A percentile compares a stretch with the other conserved stretches of the same genome.
phyloP scores from a whole-genome alignment of 2,113 vertebrate species.

The Holacanthus passer region DNA sequence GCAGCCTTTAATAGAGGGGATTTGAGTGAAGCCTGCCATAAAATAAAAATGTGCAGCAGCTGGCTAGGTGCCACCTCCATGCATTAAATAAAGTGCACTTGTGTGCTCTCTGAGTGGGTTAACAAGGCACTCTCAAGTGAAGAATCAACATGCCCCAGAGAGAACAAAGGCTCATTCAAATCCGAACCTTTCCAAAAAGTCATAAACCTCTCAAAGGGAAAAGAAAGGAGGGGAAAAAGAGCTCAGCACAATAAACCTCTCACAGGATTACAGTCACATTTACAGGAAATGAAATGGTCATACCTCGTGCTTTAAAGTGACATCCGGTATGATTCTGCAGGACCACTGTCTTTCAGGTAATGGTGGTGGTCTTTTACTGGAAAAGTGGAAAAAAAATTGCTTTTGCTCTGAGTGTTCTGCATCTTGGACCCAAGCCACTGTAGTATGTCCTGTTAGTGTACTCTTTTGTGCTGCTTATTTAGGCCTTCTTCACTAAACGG shows the following conservation, averaged over 20 bases:
- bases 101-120: slow-evolving; percentile 68
- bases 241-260: slow-evolving; percentile 13
- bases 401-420: neutral
- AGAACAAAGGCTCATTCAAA: slow-evolving; percentile 68
- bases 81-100: slow-evolving; percentile 82
- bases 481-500: neutral
- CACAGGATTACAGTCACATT: neutral
- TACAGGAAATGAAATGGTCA: slow-evolving; percentile 31
- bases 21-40: slow-evolving; percentile 66
- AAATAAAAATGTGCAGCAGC: slow-evolving; percentile 56
- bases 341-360: neutral
- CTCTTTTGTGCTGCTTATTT: neutral
- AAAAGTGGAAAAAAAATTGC: neutral
- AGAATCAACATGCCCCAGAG: slow-evolving; percentile 46
- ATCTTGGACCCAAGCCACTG: neutral
- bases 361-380: neutral
- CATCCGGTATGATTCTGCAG: slow-evolving; percentile 1
- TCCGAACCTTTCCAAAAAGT: slow-evolving; percentile 48
- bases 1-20: slow-evolving; percentile 50
- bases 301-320: slow-evolving; percentile 24
- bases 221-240: slow-evolving; percentile 6
- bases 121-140: slow-evolving; percentile 67
- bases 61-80: slow-evolving; percentile 68
- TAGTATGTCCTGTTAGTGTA: neutral
- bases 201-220: slow-evolving; percentile 43